Percentiles rank a stretch among this genome's conserved stretches.
Conservation (phyloP, 2,797 vertebrate species). For the Hozukius guyotensis region DNA sequence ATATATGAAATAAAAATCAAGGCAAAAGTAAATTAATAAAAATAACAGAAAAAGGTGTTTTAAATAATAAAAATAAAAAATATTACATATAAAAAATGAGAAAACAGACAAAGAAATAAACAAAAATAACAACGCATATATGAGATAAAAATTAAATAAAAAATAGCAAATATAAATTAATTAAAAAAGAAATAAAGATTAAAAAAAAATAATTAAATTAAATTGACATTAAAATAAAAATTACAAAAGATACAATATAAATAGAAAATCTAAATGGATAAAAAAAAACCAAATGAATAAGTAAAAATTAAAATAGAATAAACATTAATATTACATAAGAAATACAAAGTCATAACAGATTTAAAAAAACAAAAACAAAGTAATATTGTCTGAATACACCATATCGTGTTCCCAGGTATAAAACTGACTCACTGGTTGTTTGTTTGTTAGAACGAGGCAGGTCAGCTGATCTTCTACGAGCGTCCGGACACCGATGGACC, state of each 20-base stretch:
- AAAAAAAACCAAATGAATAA: too few species aligned
- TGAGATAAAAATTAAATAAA: too few species aligned
- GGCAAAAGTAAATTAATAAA: too few species aligned
- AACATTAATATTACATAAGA: background rate
- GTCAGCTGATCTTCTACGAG: slow-evolving; percentile 89
- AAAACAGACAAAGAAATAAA: too few species aligned
- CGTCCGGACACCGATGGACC: slow-evolving; percentile 84
- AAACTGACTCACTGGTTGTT: background rate
- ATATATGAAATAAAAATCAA: too few species aligned
- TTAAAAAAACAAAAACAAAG: background rate
- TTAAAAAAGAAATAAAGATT: too few species aligned
- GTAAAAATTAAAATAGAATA: background rate
- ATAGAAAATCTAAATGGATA: background rate
- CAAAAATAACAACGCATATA: too few species aligned
- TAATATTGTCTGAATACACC: background rate
- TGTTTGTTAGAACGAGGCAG: slow-evolving; percentile 75
- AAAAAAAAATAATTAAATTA: too few species aligned
- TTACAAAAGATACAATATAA: background rate
- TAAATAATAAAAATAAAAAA: too few species aligned
- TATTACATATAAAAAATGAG: too few species aligned
- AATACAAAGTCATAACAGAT: background rate
- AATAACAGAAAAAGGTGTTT: too few species aligned
- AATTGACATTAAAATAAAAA: background rate
- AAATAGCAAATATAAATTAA: too few species aligned
- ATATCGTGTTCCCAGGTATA: background rate